phyloP scores from a whole-genome alignment of 2,888 invertebrate genomes.

The Meandrusa payeni region DNA sequence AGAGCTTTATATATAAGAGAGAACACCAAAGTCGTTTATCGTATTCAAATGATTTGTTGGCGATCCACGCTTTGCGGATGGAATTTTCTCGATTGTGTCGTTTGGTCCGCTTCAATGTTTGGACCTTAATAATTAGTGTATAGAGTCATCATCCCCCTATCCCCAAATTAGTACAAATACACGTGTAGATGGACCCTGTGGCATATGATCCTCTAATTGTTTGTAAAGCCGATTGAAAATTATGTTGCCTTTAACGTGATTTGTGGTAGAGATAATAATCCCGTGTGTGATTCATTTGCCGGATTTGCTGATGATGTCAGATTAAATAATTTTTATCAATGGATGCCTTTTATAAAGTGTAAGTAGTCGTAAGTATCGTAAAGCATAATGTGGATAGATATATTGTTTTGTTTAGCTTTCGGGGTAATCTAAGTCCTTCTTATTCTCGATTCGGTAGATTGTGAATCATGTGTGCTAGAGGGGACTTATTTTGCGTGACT shows the following conservation, averaged over 20 bases:
- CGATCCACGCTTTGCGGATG: background rate
- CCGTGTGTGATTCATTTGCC: slow-evolving; percentile 60
- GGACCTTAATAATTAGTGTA: slow-evolving; percentile 13
- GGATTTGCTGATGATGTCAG: slow-evolving; percentile 48
- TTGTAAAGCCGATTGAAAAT: slow-evolving; percentile 54
- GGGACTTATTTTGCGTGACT: slow-evolving; percentile 39
- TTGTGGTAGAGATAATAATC: slow-evolving; percentile 52
- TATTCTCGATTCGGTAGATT: slow-evolving; percentile 50
- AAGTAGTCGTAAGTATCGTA: slow-evolving; percentile 69
- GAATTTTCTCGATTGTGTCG: slow-evolving; percentile 12
- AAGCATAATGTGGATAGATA: slow-evolving; percentile 64
- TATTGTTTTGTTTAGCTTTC: slow-evolving; percentile 59
- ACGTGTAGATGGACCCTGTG: slow-evolving; percentile 49
- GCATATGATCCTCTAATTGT: slow-evolving; percentile 44
- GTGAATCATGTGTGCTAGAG: slow-evolving; percentile 43
- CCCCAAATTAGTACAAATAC: slow-evolving; percentile 68
- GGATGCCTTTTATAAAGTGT: slow-evolving; percentile 75
- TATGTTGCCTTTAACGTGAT: slow-evolving; percentile 67
- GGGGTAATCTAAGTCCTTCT: slow-evolving; percentile 50
- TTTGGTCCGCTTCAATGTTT: slow-evolving; percentile 10
- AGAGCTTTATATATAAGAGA: too few species aligned
- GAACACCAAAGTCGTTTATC: slow-evolving; percentile 47
- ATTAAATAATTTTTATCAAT: slow-evolving; percentile 59
- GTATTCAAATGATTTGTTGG: slow-evolving; percentile 8
- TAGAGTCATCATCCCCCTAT: slow-evolving; percentile 17